Percentiles rank a stretch among this genome's conserved stretches.
These are phyloP conservation scores for Gnathonemus longibarbis DNA, from an alignment of 2,113 vertebrate genomes.

Conservation along the genomic window DNA sequence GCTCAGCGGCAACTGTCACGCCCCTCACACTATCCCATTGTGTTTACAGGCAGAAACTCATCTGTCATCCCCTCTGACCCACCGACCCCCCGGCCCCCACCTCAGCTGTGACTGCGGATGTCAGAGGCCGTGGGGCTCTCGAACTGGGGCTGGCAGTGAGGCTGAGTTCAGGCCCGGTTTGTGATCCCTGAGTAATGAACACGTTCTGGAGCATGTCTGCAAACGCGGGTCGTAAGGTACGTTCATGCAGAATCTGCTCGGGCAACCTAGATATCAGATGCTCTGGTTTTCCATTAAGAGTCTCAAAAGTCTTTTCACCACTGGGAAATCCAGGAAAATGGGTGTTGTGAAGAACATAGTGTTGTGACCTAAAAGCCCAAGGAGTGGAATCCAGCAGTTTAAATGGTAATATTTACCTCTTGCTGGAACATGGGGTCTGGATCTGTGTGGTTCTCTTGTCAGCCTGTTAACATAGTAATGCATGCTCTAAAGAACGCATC, in stretches of 20 bases:
- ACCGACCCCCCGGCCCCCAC: background rate
- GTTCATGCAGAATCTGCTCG: background rate
- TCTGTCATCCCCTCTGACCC: background rate
- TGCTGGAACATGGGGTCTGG: background rate
- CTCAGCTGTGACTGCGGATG: slow-evolving; percentile 43
- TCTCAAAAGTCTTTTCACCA: background rate
- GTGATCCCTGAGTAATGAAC: slow-evolving; percentile 79
- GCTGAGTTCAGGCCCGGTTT: slow-evolving; percentile 34
- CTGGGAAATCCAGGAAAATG: background rate
- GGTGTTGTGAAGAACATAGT: background rate
- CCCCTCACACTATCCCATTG: slow-evolving; percentile 26
- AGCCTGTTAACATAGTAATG: background rate
- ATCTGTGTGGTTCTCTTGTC: background rate
- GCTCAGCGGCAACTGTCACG: slow-evolving; percentile 28
- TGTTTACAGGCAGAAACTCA: slow-evolving; percentile 5
- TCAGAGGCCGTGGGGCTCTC: slow-evolving; percentile 32
- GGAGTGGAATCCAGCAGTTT: background rate
- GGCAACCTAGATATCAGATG: background rate
- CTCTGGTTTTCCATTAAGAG: background rate
- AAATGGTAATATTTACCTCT: background rate
- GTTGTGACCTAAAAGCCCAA: background rate
- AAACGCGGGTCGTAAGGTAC: slow-evolving; percentile 83
- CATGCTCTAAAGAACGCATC: background rate
- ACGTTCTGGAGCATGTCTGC: slow-evolving; percentile 97
- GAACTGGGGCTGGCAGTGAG: slow-evolving; percentile 45